Conservation (phyloP, 1,140 invertebrate species). For the Bemisia tabaci region DNA sequence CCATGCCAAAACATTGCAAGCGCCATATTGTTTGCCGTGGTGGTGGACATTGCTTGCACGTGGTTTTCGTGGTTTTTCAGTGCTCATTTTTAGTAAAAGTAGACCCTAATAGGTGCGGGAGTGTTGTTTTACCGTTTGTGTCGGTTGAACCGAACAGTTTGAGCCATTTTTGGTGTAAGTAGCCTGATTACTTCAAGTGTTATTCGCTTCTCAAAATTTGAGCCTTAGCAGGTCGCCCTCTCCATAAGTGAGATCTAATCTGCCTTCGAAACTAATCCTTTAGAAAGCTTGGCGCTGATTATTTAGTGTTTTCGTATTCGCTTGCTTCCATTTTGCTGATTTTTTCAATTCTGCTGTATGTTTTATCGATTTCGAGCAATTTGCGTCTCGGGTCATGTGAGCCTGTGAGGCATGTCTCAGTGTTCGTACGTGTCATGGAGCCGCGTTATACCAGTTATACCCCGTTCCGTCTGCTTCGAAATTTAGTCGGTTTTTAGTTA, state of each 20-base stretch:
- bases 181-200: neutral
- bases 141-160: neutral
- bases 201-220: neutral
- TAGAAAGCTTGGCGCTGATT: too few relatives aligned
- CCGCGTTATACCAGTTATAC: too few relatives aligned
- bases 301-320: too few relatives aligned
- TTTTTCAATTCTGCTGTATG: too few relatives aligned
- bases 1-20: neutral
- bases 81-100: neutral
- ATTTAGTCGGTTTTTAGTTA: too few relatives aligned
- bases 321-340: too few relatives aligned
- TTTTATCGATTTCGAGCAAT: too few relatives aligned
- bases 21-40: neutral
- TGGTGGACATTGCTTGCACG: neutral
- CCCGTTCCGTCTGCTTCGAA: too few relatives aligned
- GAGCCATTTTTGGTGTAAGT: neutral
- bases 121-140: neutral
- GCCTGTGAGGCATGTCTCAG: neutral
- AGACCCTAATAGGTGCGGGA: neutral
- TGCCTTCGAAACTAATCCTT: too few relatives aligned
- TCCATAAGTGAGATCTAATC: neutral
- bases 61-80: neutral
- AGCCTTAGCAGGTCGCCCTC: neutral
- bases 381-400: neutral
- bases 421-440: neutral